Evolutionary conservation across 2,797 vertebrate species (phyloP).

Genomic region (Enteromius radiatus): DNA sequence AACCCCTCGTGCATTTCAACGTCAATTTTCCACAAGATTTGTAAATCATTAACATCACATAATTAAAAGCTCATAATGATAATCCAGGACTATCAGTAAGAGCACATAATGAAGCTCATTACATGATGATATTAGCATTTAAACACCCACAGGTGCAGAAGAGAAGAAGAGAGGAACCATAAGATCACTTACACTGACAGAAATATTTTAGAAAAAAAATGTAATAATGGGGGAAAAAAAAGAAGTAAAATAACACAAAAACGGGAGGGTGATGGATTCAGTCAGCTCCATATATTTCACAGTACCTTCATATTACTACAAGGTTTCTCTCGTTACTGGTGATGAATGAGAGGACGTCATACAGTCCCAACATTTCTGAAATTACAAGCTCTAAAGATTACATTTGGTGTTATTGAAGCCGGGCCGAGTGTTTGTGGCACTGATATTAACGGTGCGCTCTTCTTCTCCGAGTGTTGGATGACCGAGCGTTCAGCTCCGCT

Average conservation of each 20-base stretch:
- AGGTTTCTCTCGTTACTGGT: neutral
- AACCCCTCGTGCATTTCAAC: constrained; percentile 15
- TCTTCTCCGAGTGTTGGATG: constrained; percentile 29
- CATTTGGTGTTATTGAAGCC: constrained; percentile 37
- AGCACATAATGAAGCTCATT: constrained; percentile 66
- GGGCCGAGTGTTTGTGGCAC: neutral
- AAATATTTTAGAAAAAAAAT: neutral
- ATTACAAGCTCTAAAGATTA: constrained; percentile 32
- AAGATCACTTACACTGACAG: neutral
- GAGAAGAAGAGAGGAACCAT: neutral
- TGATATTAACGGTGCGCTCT: neutral
- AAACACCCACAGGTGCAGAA: constrained; percentile 66
- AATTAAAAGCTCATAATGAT: constrained; percentile 52
- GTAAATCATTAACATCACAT: constrained; percentile 54
- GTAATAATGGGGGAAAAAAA: neutral
- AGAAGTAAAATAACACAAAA: neutral
- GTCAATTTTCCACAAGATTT: constrained; percentile 10
- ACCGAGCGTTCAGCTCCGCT: neutral
- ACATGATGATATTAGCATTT: constrained; percentile 66
- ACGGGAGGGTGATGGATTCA: constrained; percentile 33
- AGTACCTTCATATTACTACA: constrained; percentile 6
- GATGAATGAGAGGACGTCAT: neutral
- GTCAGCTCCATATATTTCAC: neutral
- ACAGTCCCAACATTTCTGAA: constrained; percentile 19
- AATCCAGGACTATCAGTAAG: constrained; percentile 63